Percentiles rank a stretch among this genome's conserved stretches.
These are phyloP conservation scores for Gasterosteus nipponicus DNA, from an alignment of 2,113 vertebrate genomes.

Conservation along the genomic window DNA sequence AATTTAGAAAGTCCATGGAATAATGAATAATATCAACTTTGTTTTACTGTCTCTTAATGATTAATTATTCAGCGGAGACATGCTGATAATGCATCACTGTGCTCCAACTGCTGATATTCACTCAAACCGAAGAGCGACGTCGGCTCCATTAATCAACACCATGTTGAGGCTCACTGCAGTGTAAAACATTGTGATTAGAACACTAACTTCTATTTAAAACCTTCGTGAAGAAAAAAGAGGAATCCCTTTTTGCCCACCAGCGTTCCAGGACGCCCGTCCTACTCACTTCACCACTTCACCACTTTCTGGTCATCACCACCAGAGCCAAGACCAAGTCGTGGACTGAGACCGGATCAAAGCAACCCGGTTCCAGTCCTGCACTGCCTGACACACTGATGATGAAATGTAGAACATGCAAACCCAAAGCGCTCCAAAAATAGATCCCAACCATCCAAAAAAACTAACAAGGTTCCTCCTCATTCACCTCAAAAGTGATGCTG, in stretches of 20 bases:
- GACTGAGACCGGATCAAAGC: background rate
- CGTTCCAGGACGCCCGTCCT: too few relatives aligned
- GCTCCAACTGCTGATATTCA: background rate
- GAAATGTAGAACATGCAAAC: too few relatives aligned
- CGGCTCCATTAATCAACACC: background rate
- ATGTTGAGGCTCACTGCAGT: background rate
- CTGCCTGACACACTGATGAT: too few relatives aligned
- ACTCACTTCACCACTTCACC: too few relatives aligned
- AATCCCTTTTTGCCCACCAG: background rate
- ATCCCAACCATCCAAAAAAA: too few relatives aligned
- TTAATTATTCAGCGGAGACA: constrained; percentile 16
- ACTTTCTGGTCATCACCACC: too few relatives aligned
- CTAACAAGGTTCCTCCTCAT: too few relatives aligned
- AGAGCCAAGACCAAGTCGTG: too few relatives aligned
- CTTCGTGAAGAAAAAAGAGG: background rate
- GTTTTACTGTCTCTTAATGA: constrained; percentile 8
- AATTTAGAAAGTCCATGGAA: constrained; percentile 8
- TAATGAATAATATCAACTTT: constrained; percentile 12
- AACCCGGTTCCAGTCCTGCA: background rate
- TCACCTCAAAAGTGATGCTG: too few relatives aligned
- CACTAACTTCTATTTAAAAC: background rate
- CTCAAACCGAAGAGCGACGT: background rate
- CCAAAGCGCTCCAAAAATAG: too few relatives aligned
- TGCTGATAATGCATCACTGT: background rate
- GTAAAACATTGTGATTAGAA: background rate